Percentiles rank a stretch among this genome's conserved stretches.
These are phyloP conservation scores for Epinephelus malabaricus DNA, from an alignment of 2,797 vertebrate species.

Conservation along the genomic window DNA sequence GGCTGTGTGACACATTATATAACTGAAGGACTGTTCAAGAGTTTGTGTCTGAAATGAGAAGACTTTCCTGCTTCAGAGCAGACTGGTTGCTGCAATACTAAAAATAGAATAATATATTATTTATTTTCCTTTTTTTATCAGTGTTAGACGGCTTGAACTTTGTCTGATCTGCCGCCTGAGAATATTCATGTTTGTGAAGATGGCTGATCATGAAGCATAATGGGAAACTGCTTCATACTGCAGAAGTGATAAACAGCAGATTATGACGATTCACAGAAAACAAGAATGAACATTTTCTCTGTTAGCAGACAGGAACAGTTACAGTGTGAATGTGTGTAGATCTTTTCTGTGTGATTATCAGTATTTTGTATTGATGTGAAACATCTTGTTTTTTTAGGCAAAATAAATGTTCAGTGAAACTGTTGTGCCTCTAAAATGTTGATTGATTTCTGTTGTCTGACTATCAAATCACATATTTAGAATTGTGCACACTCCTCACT, in stretches of 20 bases:
- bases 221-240: too few species aligned
- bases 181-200: too few species aligned
- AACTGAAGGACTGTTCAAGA: background rate
- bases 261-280: too few species aligned
- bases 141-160: background rate
- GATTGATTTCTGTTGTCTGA: background rate
- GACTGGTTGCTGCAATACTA: constrained; percentile 1
- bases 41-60: background rate
- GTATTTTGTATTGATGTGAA: constrained; percentile 38
- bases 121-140: constrained; percentile 4
- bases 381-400: constrained; percentile 16
- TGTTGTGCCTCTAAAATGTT: background rate
- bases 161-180: too few species aligned
- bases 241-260: too few species aligned
- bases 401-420: constrained; percentile 50
- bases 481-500: too few species aligned
- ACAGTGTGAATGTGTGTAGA: constrained; percentile 8
- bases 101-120: constrained; percentile 13
- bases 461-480: background rate
- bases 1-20: too few species aligned
- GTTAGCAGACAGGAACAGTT: too few species aligned
- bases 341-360: background rate
- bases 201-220: too few species aligned
- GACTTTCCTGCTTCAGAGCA: background rate
- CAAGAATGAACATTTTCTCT: too few species aligned